A percentile compares a stretch with the other conserved stretches of the same genome.
These are phyloP conservation scores for Hylyphantes graminicola DNA, from an alignment of 1,140 invertebrate species.

Conservation along the genomic window DNA sequence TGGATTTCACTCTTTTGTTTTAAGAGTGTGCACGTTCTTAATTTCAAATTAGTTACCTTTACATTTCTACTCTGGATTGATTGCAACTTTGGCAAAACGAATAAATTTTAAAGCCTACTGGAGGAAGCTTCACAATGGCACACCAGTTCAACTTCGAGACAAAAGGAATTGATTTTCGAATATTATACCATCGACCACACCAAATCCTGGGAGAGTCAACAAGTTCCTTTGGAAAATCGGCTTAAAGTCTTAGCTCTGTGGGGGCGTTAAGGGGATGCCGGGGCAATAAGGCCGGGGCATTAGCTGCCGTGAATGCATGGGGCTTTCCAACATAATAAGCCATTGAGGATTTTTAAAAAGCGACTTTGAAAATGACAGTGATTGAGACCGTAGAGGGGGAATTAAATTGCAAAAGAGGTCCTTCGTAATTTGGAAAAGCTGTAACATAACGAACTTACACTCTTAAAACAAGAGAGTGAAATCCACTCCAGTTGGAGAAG, in stretches of 20 bases:
- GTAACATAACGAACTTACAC: too few relatives aligned
- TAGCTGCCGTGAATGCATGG: neutral
- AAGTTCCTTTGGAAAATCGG: conserved; percentile 24
- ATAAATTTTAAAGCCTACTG: too few relatives aligned
- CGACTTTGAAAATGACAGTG: neutral
- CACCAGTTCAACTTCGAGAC: conserved; percentile 25
- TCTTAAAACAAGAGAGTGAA: too few relatives aligned
- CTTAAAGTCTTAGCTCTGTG: conserved; percentile 29
- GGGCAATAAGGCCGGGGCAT: conserved; percentile 7
- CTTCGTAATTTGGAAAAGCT: too few relatives aligned
- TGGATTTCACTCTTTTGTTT: too few relatives aligned
- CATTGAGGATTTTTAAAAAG: neutral
- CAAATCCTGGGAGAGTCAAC: conserved; percentile 28
- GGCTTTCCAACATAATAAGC: conserved; percentile 28
- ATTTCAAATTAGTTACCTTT: too few relatives aligned
- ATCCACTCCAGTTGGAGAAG: too few relatives aligned
- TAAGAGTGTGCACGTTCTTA: too few relatives aligned
- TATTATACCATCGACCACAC: neutral
- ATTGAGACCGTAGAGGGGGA: neutral
- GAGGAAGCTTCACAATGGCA: neutral
- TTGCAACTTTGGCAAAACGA: too few relatives aligned
- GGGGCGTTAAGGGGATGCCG: conserved; percentile 6
- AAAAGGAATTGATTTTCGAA: conserved; percentile 47
- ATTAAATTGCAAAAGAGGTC: neutral
- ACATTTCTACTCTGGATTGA: too few relatives aligned